A percentile compares a stretch with the other conserved stretches of the same genome.
Conservation (phyloP, 2,797 vertebrate genomes). For the Caiman crocodilus region DNA sequence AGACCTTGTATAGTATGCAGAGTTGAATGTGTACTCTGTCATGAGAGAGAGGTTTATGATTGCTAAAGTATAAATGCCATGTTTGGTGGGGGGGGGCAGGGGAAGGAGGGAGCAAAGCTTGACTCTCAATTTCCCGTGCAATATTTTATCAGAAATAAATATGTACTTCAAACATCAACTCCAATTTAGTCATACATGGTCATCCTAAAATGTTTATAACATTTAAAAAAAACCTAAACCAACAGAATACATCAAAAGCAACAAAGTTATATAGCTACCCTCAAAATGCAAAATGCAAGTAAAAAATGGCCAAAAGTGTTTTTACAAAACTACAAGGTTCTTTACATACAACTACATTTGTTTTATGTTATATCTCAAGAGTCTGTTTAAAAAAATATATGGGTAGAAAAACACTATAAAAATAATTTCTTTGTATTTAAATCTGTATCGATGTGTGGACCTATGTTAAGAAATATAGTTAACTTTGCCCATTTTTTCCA, state of each 20-base stretch:
- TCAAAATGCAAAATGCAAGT: accelerated
- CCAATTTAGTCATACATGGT: too few relatives aligned
- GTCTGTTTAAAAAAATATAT: accelerated
- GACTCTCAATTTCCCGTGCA: neutral
- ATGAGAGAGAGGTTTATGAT: too few relatives aligned
- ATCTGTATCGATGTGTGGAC: neutral
- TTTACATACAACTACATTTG: neutral
- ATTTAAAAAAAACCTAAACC: accelerated
- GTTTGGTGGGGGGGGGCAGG: too few relatives aligned
- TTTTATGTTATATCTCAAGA: neutral
- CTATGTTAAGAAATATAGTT: neutral
- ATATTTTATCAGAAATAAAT: neutral
- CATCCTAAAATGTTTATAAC: neutral
- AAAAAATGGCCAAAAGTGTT: neutral
- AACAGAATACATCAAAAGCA: neutral
- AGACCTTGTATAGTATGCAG: too few relatives aligned
- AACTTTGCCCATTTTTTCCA: neutral
- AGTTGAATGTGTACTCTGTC: too few relatives aligned
- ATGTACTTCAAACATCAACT: neutral
- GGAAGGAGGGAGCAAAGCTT: too few relatives aligned
- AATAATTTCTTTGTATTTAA: neutral
- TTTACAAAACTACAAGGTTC: neutral
- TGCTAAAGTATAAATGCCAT: too few relatives aligned
- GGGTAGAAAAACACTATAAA: accelerated
- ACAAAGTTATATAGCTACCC: neutral